A percentile compares a stretch with the other conserved stretches of the same genome.
These are phyloP conservation scores for Argyra leucocephala DNA, from an alignment of 2,888 invertebrate species.

Conservation along the genomic window DNA sequence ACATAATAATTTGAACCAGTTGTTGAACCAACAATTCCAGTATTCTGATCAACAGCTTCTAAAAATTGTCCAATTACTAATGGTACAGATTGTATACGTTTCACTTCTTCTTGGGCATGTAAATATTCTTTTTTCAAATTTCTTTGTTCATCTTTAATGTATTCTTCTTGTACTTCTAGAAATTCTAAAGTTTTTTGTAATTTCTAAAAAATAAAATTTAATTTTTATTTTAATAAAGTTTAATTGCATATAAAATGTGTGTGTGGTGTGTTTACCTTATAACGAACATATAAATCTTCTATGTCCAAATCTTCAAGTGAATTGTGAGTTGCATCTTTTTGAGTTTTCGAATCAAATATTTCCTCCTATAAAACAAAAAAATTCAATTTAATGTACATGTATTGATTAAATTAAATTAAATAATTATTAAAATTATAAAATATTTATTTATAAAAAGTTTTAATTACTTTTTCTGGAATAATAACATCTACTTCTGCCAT, in stretches of 20 bases:
- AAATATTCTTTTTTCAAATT: conserved; percentile 97
- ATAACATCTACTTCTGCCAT: conserved; percentile 65
- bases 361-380: conserved; percentile 4
- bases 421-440: not conserved
- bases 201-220: conserved; percentile 53
- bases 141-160: conserved; percentile 98
- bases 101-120: conserved; percentile 96
- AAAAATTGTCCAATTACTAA: conserved; percentile 98
- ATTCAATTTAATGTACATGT: too few species aligned
- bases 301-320: conserved; percentile 72
- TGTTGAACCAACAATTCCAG: conserved; percentile 97
- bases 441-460: not conserved
- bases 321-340: conserved; percentile 56
- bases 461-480: conserved; percentile 66
- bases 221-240: not conserved
- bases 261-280: conserved; percentile 57
- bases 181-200: conserved; percentile 93
- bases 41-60: conserved; percentile 98
- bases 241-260: too few species aligned
- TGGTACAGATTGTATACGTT: conserved; percentile 97
- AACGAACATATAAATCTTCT: conserved; percentile 91
- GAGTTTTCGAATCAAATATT: conserved; percentile 21
- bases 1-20: conserved; percentile 99
- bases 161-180: conserved; percentile 96
- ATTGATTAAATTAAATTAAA: too few species aligned